Evolutionary conservation across 1,140 invertebrate species (phyloP), one percentile per base, ranked within the genome.

Genomic region (Bilobella aurantiaca): DNA sequence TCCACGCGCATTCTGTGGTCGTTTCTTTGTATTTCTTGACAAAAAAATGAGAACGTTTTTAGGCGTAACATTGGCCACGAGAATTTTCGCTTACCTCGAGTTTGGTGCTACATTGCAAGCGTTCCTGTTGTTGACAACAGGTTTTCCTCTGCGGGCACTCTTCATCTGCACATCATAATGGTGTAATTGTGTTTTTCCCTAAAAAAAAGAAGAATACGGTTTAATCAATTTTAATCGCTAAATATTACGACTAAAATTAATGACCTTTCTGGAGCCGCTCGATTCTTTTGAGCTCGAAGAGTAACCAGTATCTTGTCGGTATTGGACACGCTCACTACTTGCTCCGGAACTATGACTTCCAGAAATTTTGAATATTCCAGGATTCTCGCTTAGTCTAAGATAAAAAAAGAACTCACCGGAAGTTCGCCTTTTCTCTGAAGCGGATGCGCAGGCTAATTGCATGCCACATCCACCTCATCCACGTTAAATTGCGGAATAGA

Each of bases 251-350:
- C 30, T 8, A 3, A 37, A 16, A 21, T 37, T 2, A 34, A 16
- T 29, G 53, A 71, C 69, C 57, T 66, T 63, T 56, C 66, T 58
- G 25, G 61, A 56, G 42, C 69, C 67, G 5, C 46, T 68, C 14
- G 71, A 73, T 21, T 73, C 71, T 53, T 67, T 73, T 1, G 71
- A 73, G 27, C 68, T 70, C 1, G 71, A 73, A 8, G 71, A 73
- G 47, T 73, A 73, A 12, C 71, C 71, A 0, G 71, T 73, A 53
- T 73, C 71, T 56, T 73, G 71, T 27, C 71, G 28, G 42, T 66
- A 67, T 23, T 63, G 68, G 31, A 46, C 63, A 32, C 66, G 34
- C 3, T 70, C 67, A 37, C 71, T 70, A 30, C 71, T 68, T 0
- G 64, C 62, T 34, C 27, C 67, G 0, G 71, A 73, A 58, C 68